These are phyloP conservation scores for Oriolus oriolus DNA, from an alignment of 2,113 vertebrate genomes.

Conservation along the genomic window DNA sequence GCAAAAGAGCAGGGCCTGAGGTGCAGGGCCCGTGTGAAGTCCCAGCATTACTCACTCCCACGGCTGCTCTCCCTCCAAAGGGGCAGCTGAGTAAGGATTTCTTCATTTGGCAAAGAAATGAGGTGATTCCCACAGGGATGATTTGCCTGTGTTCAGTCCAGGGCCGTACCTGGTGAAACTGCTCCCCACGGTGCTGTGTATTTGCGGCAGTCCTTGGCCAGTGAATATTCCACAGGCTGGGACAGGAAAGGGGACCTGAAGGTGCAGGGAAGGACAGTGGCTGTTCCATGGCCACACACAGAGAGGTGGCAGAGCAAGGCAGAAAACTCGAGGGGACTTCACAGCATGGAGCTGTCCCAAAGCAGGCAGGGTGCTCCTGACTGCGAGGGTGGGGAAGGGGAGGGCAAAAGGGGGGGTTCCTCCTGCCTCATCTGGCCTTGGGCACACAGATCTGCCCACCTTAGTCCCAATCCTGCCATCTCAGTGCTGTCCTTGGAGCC, in stretches of 20 bases:
- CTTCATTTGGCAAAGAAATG: not conserved
- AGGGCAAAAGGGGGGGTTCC: not conserved
- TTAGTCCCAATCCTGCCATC: not conserved
- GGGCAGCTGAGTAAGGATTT: not conserved
- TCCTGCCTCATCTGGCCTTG: not conserved
- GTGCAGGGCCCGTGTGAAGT: not conserved
- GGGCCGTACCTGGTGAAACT: not conserved
- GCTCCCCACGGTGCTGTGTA: not conserved
- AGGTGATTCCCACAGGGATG: not conserved
- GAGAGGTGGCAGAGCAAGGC: not conserved
- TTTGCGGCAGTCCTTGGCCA: not conserved
- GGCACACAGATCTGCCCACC: not conserved
- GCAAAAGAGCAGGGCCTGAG: not conserved
- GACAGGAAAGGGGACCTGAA: not conserved
- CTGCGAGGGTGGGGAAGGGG: not conserved
- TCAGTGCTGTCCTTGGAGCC: not conserved
- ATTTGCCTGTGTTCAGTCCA: not conserved
- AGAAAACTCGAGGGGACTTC: not conserved
- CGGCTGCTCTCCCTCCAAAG: not conserved
- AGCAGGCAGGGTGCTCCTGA: not conserved
- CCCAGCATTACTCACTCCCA: not conserved
- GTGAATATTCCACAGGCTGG: fast-evolving
- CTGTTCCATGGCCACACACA: not conserved
- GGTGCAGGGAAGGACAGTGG: not conserved
- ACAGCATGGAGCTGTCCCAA: not conserved